phyloP scores from a whole-genome alignment of 2,113 vertebrate species.

The Suricata suricatta region DNA sequence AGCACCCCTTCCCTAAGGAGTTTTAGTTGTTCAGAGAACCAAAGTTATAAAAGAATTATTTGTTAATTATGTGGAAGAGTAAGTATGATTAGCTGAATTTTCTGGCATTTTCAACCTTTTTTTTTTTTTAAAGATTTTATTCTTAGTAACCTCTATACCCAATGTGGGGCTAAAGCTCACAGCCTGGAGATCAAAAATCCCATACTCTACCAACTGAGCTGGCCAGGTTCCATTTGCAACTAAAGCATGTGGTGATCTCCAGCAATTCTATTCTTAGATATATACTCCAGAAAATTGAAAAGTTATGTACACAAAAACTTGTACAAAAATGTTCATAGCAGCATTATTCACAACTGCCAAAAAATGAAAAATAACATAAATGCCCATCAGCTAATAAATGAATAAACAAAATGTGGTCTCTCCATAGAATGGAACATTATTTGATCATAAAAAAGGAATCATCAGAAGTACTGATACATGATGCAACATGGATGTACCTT shows the following conservation, averaged over 20 bases:
- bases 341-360: conserved; percentile 14
- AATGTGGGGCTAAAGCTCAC: not conserved
- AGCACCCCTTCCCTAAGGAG: not conserved
- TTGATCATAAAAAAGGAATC: not conserved
- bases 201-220: not conserved
- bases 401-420: not conserved
- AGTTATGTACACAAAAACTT: not conserved
- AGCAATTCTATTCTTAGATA: conserved; percentile 22
- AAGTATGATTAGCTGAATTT: conserved; percentile 21
- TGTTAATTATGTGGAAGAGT: conserved; percentile 21
- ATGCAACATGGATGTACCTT: not conserved
- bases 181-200: not conserved
- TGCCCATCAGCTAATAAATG: not conserved
- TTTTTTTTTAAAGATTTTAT: not conserved
- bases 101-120: not conserved
- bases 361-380: conserved; percentile 13
- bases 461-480: not conserved
- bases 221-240: not conserved
- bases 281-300: not conserved
- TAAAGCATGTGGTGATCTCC: not conserved
- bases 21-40: conserved; percentile 12
- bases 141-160: not conserved
- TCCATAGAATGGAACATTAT: not conserved
- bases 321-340: not conserved
- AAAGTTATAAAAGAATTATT: conserved; percentile 16